These are phyloP conservation scores for Sphinx pinastri DNA, from an alignment of 2,888 invertebrate species.

Conservation along the genomic window DNA sequence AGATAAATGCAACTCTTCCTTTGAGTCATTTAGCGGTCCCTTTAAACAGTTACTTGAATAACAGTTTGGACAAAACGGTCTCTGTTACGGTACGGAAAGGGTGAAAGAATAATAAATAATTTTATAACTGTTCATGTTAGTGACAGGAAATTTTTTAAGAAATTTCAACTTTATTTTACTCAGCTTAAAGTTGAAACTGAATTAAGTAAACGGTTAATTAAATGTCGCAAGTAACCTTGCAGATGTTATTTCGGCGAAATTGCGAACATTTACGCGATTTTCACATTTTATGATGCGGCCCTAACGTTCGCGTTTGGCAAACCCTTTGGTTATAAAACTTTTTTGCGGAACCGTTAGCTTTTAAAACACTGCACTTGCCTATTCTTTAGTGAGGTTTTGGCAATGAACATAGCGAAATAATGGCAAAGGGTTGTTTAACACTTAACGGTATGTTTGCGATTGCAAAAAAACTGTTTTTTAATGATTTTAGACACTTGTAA, in stretches of 20 bases:
- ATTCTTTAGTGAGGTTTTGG: slow-evolving; percentile 59
- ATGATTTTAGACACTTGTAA: neutral
- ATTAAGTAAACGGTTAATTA: slow-evolving; percentile 25
- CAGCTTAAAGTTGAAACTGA: slow-evolving; percentile 4
- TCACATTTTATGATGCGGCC: slow-evolving; percentile 56
- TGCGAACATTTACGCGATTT: slow-evolving; percentile 62
- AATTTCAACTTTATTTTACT: slow-evolving; percentile 33
- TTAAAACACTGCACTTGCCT: slow-evolving; percentile 35
- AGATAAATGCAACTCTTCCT: slow-evolving; percentile 78
- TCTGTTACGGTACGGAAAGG: slow-evolving; percentile 74
- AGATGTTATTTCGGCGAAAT: slow-evolving; percentile 55
- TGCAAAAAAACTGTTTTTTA: slow-evolving; percentile 22
- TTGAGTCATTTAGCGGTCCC: slow-evolving; percentile 70
- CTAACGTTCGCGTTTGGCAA: slow-evolving; percentile 58
- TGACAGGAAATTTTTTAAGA: slow-evolving; percentile 2
- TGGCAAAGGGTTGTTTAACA: slow-evolving; percentile 60
- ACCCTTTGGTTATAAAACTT: slow-evolving; percentile 60
- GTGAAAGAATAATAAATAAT: slow-evolving; percentile 60
- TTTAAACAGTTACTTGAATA: slow-evolving; percentile 63
- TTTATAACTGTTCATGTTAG: slow-evolving; percentile 42
- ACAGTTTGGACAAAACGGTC: slow-evolving; percentile 65
- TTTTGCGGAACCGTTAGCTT: slow-evolving; percentile 52
- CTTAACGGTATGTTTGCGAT: slow-evolving; percentile 30
- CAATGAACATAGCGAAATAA: slow-evolving; percentile 58
- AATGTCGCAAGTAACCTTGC: slow-evolving; percentile 41